A percentile compares a stretch with the other conserved stretches of the same genome.
Conservation (phyloP, 53 echinoderm and acorn worm genomes). For the Paelopatides confundens region DNA sequence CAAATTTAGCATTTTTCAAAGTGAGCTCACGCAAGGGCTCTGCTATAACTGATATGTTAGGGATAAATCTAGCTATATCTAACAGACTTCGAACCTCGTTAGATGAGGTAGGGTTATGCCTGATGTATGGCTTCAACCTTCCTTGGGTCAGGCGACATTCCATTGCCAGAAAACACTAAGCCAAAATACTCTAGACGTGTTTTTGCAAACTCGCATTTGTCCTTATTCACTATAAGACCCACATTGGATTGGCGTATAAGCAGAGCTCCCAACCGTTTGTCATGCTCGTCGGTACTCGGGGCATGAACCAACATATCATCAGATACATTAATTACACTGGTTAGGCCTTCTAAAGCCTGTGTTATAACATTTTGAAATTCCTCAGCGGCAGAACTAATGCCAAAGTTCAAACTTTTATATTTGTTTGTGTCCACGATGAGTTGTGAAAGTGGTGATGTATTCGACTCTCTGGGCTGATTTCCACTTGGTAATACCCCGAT, state of each 20-base stretch:
- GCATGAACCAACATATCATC: slow-evolving; percentile 68
- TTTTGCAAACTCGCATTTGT: slow-evolving; percentile 38
- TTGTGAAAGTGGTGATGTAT: slow-evolving; percentile 75
- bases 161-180: slow-evolving; percentile 33
- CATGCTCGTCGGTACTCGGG: slow-evolving; percentile 39
- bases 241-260: slow-evolving; percentile 26
- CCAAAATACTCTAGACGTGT: slow-evolving; percentile 18
- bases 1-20: too few species aligned
- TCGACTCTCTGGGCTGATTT: slow-evolving; percentile 50
- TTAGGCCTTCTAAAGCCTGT: slow-evolving; percentile 55
- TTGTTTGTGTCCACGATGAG: slow-evolving; percentile 66
- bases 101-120: too few species aligned
- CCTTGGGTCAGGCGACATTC: slow-evolving; percentile 36
- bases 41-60: too few species aligned
- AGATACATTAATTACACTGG: slow-evolving; percentile 64
- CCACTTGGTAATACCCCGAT: slow-evolving; percentile 64
- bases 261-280: slow-evolving; percentile 9
- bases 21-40: too few species aligned
- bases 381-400: slow-evolving; percentile 63
- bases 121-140: too few species aligned
- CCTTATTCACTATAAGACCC: slow-evolving; percentile 40
- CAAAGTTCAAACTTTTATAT: slow-evolving; percentile 73
- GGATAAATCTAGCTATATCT: too few species aligned
- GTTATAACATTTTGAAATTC: slow-evolving; percentile 68
- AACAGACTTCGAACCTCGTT: too few species aligned